A percentile compares a stretch with the other conserved stretches of the same genome.
These are phyloP conservation scores for Brachypalpus laphriformis DNA, from an alignment of 2,888 invertebrate genomes.

Conservation along the genomic window DNA sequence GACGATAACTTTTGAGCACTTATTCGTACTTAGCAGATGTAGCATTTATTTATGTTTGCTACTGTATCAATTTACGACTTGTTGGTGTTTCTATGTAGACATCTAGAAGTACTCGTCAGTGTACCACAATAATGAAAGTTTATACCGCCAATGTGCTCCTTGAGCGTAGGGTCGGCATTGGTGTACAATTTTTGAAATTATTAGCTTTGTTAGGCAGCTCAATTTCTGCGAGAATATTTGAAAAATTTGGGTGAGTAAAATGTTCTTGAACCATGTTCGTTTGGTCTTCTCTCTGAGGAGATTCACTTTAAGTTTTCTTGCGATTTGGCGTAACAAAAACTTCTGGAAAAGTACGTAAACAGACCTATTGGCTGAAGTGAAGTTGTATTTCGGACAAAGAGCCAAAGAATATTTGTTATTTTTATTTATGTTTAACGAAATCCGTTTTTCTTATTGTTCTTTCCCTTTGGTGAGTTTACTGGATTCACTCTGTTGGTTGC, in stretches of 20 bases:
- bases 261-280: background rate
- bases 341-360: background rate
- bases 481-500: slow-evolving; percentile 2
- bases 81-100: background rate
- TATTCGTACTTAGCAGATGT: slow-evolving; percentile 3
- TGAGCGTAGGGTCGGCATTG: background rate
- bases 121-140: background rate
- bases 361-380: background rate
- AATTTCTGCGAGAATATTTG: background rate
- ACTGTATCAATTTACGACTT: background rate
- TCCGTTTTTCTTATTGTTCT: background rate
- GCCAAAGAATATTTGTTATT: slow-evolving; percentile 1
- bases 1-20: background rate
- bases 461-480: background rate
- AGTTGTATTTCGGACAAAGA: background rate
- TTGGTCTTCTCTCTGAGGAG: background rate
- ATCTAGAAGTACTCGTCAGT: background rate
- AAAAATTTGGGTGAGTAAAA: background rate
- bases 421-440: slow-evolving; percentile 15
- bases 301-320: background rate
- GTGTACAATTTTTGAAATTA: background rate
- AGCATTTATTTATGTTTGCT: background rate
- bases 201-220: background rate
- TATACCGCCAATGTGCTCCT: background rate
- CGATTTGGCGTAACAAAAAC: background rate